These are phyloP conservation scores for Hyperopisus bebe DNA, from an alignment of 2,113 vertebrate species.

Conservation along the genomic window DNA sequence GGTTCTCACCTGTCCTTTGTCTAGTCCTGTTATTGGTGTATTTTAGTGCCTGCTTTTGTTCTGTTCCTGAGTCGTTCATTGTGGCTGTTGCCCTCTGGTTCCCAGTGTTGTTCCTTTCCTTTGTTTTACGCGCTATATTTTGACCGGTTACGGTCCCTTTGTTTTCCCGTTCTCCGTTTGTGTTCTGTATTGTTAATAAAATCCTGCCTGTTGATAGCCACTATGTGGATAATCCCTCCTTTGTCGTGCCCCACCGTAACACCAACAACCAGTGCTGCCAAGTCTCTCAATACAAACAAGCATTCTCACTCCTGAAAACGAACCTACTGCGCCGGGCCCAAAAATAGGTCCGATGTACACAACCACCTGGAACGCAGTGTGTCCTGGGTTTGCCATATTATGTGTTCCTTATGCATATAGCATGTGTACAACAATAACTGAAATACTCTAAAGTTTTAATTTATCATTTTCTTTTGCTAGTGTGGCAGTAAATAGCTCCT, in stretches of 20 bases:
- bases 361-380: background rate
- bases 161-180: background rate
- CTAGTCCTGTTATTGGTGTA: background rate
- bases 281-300: background rate
- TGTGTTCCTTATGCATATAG: background rate
- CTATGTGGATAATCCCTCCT: background rate
- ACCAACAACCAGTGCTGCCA: background rate
- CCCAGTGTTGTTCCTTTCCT: background rate
- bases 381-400: background rate
- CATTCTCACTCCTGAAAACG: background rate
- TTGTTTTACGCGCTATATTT: no score
- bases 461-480: background rate
- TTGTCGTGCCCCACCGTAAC: background rate
- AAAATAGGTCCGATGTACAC: background rate
- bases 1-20: background rate
- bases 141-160: background rate
- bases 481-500: background rate
- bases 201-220: background rate
- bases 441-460: background rate
- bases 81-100: background rate
- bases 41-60: background rate
- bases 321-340: background rate
- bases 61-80: background rate
- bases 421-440: no score
- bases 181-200: background rate